phyloP scores from a whole-genome alignment of 2,113 vertebrate species.

The Odontesthes bonariensis region DNA sequence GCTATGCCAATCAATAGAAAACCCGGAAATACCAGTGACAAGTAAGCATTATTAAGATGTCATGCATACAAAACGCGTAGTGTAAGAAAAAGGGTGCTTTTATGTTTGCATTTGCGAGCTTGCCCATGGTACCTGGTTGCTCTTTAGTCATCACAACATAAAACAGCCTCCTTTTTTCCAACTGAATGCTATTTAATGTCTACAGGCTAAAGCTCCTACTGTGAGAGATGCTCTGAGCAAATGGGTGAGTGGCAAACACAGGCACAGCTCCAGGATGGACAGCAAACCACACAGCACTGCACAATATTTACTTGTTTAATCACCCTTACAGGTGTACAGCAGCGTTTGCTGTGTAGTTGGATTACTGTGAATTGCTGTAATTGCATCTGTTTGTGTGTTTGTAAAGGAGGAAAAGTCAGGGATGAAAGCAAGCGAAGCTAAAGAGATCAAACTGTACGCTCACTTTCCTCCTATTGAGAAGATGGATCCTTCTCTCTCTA shows the following conservation, averaged over 20 bases:
- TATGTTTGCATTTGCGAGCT: not conserved
- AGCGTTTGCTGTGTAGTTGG: not conserved
- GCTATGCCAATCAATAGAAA: not conserved
- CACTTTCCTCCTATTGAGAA: constrained; percentile 95
- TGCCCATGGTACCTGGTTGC: not conserved
- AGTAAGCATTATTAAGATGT: no score
- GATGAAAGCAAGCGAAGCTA: constrained; percentile 89
- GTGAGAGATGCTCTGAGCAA: constrained; percentile 92
- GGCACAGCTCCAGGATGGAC: not conserved
- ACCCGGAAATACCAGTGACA: no score
- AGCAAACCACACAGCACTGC: no score
- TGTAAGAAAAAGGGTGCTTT: no score
- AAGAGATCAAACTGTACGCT: constrained; percentile 91
- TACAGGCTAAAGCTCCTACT: constrained; percentile 93
- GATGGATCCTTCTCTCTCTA: constrained; percentile 92
- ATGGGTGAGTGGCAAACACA: constrained; percentile 87
- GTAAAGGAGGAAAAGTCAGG: constrained; percentile 90
- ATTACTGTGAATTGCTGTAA: not conserved
- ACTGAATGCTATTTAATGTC: constrained; percentile 32
- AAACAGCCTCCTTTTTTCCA: not conserved
- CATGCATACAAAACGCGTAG: no score
- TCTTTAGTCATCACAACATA: not conserved
- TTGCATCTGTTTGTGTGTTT: constrained; percentile 15
- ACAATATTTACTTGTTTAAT: not conserved
- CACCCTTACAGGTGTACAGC: not conserved